These are phyloP conservation scores for Champsocephalus gunnari DNA, from an alignment of 2,797 vertebrate genomes.

Conservation along the genomic window DNA sequence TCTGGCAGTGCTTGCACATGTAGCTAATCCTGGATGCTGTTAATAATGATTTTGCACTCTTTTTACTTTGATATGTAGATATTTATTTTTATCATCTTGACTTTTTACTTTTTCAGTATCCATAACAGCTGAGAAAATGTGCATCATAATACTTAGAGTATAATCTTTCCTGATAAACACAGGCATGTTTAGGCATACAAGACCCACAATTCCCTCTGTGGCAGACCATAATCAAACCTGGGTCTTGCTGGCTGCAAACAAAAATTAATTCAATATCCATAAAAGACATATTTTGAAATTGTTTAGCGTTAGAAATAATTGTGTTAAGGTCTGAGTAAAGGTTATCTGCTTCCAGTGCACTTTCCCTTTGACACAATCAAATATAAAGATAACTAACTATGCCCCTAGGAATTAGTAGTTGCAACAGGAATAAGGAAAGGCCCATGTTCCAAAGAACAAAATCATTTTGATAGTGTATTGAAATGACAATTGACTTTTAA, in stretches of 20 bases:
- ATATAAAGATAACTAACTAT: background rate
- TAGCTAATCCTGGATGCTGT: no score
- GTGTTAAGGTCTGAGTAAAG: background rate
- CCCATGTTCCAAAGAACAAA: background rate
- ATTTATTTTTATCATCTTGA: no score
- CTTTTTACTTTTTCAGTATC: no score
- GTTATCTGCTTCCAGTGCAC: background rate
- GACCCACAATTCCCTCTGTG: constrained; percentile 13
- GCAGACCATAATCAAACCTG: constrained; percentile 26
- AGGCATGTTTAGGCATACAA: constrained; percentile 14
- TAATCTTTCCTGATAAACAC: constrained; percentile 10
- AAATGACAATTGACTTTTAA: background rate
- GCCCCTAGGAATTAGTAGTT: background rate
- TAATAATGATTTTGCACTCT: background rate
- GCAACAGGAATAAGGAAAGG: background rate
- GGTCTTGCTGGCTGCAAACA: background rate
- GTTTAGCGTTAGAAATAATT: background rate
- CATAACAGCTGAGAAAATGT: background rate
- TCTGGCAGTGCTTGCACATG: background rate
- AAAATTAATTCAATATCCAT: constrained; percentile 3
- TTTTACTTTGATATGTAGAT: background rate
- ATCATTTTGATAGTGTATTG: constrained; percentile 1
- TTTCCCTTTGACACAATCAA: constrained; percentile 12
- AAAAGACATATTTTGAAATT: background rate
- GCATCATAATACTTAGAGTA: constrained; percentile 3